phyloP scores from a whole-genome alignment of 2,113 vertebrate genomes.

The Catharus fuscescens region DNA sequence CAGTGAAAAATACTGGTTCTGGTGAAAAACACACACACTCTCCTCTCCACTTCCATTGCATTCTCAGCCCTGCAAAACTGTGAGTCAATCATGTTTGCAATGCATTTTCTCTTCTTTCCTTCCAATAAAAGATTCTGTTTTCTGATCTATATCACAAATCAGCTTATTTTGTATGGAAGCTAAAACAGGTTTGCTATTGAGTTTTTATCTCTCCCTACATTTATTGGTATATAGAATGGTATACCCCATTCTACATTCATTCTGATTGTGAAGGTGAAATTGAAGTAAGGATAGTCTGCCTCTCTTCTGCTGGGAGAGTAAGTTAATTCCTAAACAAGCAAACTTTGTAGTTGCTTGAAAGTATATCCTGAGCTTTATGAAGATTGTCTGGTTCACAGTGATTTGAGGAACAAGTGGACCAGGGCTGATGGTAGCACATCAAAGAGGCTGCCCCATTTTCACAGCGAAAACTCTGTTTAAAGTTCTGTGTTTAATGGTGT shows the following conservation, averaged over 20 bases:
- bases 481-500: constrained; percentile 53
- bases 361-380: background rate
- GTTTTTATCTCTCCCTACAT: background rate
- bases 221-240: background rate
- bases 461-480: constrained; percentile 61
- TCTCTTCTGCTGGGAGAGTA: background rate
- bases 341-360: constrained; percentile 21
- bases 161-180: constrained; percentile 11
- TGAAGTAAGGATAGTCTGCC: background rate
- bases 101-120: background rate
- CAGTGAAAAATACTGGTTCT: background rate
- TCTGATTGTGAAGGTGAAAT: constrained; percentile 53
- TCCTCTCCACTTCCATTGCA: background rate
- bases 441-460: constrained; percentile 62
- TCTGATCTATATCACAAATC: constrained; percentile 23
- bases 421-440: constrained; percentile 55
- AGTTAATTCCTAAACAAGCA: constrained; percentile 29
- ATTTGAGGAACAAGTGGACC: constrained; percentile 42
- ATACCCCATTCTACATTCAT: background rate
- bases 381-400: constrained; percentile 29
- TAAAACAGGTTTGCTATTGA: background rate
- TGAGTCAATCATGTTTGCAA: constrained; percentile 26
- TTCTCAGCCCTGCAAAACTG: constrained; percentile 19
- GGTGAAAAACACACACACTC: background rate
- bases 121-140: background rate